Evolutionary conservation across 2,888 invertebrate species (phyloP), one percentile per base, ranked within the genome.

Genomic region (Melanotus villosus): DNA sequence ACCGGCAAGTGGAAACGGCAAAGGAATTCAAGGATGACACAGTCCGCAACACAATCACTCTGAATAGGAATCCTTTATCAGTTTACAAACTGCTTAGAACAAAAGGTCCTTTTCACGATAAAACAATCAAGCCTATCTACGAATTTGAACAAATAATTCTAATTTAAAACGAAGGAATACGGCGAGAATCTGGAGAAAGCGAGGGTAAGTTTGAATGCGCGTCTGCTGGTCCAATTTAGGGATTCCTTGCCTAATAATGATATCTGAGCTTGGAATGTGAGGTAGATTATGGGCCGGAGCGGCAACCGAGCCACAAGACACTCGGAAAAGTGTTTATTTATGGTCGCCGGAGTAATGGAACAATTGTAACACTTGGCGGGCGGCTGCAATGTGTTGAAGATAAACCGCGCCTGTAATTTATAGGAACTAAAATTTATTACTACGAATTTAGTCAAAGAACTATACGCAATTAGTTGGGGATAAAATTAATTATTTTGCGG

Each of bases 351-450:
- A 73, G 79, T 81, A 81, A 81, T 80, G 79, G 80, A 81, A 80
- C 80, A 81, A 81, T 81, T 79, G 80, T 76, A 77, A 75, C 78
- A 79, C 75, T 79, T 78, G 76, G 74, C 74, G 75, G 77, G 78
- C 76, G 77, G 74, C 77, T 75, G 77, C 75, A 77, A 77, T 77
- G 75, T 79, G 80, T 78, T 77, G 70, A 72, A 80, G 78, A 80
- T 79, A 80, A 80, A 80, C 79, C 80, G 77, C 74, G 74, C 71
- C 63, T 72, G 76, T 80, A 80, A 80, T 80, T 80, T 79, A 80
- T 79, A 76, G 76, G 73, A 78, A 75, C 73, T 73, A 72, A 75
- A 78, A 80, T 80, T 80, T 80, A 80, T 79, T 75, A 75, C 71
- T 69, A 52, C 50, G 32, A 71, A 68, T 76, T 76, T 73, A 74